Percentiles rank a stretch among this genome's conserved stretches.
phyloP scores from a whole-genome alignment of 2,797 vertebrate species.

The Syndactyla subalaris region DNA sequence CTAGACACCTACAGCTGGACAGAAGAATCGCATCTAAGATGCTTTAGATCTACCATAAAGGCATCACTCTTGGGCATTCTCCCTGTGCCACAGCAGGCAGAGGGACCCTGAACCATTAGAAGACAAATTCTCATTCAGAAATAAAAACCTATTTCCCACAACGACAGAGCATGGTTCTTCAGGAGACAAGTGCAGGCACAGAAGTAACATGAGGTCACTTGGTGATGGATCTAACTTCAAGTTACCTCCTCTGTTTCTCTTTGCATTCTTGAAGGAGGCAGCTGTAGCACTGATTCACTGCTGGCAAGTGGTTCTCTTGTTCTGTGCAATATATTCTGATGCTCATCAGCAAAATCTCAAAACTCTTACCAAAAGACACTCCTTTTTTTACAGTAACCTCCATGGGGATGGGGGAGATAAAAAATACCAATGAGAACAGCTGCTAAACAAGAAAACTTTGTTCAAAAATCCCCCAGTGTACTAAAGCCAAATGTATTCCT shows the following conservation, averaged over 20 bases:
- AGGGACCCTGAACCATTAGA: not conserved
- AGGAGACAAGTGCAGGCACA: not conserved
- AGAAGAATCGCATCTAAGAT: accelerated
- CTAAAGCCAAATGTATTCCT: not conserved
- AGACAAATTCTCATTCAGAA: not conserved
- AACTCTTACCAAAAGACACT: not conserved
- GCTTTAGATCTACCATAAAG: not conserved
- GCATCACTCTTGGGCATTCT: not conserved
- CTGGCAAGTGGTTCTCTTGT: not conserved
- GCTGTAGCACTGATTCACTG: not conserved
- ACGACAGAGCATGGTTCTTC: not conserved
- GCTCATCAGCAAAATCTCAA: not conserved
- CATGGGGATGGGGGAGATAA: accelerated
- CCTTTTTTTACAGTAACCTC: not conserved
- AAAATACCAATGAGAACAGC: not conserved
- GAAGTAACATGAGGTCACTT: not conserved
- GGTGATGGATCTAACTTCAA: not conserved
- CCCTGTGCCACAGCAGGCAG: not conserved
- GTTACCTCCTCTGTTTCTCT: not conserved
- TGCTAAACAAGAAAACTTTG: not conserved
- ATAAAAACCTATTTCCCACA: not conserved
- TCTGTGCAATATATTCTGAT: not conserved
- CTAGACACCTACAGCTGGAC: accelerated
- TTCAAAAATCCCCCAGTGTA: accelerated
- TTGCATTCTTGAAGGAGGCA: not conserved